phyloP scores from a whole-genome alignment of 92 coral and sea anemone species.

The Palythoa caribaeorum region DNA sequence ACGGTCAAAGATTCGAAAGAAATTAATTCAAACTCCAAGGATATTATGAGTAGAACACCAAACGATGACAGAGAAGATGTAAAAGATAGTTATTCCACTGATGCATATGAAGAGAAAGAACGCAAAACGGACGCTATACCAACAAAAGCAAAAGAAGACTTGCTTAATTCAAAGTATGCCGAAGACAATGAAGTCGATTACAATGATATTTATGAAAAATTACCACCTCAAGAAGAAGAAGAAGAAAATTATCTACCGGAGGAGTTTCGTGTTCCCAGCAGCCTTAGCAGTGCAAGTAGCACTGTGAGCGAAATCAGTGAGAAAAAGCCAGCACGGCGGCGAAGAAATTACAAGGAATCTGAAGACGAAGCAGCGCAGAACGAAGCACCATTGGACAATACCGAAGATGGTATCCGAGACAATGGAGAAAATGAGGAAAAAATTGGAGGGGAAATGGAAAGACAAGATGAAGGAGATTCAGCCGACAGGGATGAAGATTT shows the following conservation, averaged over 20 bases:
- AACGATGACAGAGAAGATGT: conserved; percentile 10
- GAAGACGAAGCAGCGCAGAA: not conserved
- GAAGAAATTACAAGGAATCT: not conserved
- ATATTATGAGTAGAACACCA: conserved; percentile 32
- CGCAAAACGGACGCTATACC: not conserved
- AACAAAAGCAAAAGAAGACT: not conserved
- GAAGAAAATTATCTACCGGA: conserved; percentile 21
- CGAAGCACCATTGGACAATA: not conserved
- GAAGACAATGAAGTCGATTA: conserved; percentile 49
- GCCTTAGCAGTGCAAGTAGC: conserved; percentile 30
- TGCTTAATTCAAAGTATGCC: conserved; percentile 43
- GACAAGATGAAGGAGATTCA: conserved; percentile 43
- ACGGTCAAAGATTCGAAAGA: not conserved
- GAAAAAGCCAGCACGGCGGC: not conserved
- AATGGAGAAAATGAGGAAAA: not conserved
- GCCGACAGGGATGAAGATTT: conserved; percentile 40
- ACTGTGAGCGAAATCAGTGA: not conserved
- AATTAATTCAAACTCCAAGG: not conserved
- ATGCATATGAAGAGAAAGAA: conserved; percentile 28
- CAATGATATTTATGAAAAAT: conserved; percentile 31
- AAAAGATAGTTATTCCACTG: conserved; percentile 7
- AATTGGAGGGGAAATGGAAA: conserved; percentile 30
- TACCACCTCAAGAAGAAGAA: conserved; percentile 18
- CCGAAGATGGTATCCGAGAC: not conserved
- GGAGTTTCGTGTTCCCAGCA: conserved; percentile 43